Evolutionary conservation across 2,888 invertebrate species (phyloP).

Genomic region (Volucella zonaria): DNA sequence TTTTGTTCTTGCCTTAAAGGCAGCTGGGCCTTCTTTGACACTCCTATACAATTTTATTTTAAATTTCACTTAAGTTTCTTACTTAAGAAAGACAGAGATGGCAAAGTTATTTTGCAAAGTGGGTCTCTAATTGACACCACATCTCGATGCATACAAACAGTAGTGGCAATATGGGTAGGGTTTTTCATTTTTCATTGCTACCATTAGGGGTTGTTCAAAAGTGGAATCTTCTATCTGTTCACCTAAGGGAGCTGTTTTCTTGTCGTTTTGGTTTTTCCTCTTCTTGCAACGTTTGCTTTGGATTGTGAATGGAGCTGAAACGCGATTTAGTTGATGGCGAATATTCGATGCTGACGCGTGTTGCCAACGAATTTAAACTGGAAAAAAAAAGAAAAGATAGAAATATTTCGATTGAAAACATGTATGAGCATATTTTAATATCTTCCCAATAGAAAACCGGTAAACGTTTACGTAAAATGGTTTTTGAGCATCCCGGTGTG

Average conservation of each 20-base stretch:
- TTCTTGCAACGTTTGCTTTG: not conserved
- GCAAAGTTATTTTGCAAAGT: not conserved
- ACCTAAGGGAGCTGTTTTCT: slow-evolving; percentile 11
- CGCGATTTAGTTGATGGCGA: slow-evolving; percentile 47
- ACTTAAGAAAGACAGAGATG: not conserved
- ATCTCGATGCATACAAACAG: not conserved
- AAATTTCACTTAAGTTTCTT: not conserved
- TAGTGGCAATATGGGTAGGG: slow-evolving; percentile 29
- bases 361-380: slow-evolving; percentile 27
- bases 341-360: slow-evolving; percentile 49
- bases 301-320: slow-evolving; percentile 41
- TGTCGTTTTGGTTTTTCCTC: not conserved
- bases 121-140: slow-evolving; percentile 25
- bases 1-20: not conserved
- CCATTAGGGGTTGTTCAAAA: not conserved
- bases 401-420: slow-evolving; percentile 4
- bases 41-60: no score
- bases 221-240: not conserved
- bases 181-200: slow-evolving; percentile 25
- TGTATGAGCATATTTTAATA: slow-evolving; percentile 31
- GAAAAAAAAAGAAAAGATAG: slow-evolving; percentile 8
- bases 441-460: slow-evolving; percentile 28
- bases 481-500: slow-evolving; percentile 84
- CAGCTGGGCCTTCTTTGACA: not conserved
- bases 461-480: slow-evolving; percentile 83